These are phyloP conservation scores for Protodeltote pygarga DNA, from an alignment of 2,888 invertebrate species.

Conservation along the genomic window DNA sequence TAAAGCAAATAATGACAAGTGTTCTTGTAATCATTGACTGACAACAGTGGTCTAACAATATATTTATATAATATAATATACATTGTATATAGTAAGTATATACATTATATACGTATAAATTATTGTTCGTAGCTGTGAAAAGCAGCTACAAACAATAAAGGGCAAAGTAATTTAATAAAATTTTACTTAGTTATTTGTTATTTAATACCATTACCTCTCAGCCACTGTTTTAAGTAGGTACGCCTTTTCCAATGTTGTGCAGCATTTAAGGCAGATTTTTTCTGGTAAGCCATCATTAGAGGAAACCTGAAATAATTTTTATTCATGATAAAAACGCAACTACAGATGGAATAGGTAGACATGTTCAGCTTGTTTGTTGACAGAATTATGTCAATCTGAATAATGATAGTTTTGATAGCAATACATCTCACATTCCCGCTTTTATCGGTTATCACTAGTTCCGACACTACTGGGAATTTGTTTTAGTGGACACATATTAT, in stretches of 20 bases:
- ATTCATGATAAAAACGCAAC: too few relatives aligned
- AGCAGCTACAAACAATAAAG: too few relatives aligned
- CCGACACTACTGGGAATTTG: slow-evolving; percentile 35
- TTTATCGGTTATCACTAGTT: slow-evolving; percentile 23
- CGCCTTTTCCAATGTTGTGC: slow-evolving; percentile 78
- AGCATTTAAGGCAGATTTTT: slow-evolving; percentile 80
- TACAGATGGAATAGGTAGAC: not conserved
- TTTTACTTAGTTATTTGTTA: too few relatives aligned
- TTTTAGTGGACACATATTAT: too few relatives aligned
- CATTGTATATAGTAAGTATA: too few relatives aligned
- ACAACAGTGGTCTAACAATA: too few relatives aligned
- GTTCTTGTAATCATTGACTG: too few relatives aligned
- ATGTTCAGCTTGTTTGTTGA: not conserved
- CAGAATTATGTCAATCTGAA: slow-evolving; percentile 13
- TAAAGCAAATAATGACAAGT: too few relatives aligned
- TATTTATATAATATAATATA: too few relatives aligned
- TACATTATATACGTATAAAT: too few relatives aligned
- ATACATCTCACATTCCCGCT: slow-evolving; percentile 9
- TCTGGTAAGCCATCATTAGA: slow-evolving; percentile 82
- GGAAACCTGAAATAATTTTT: slow-evolving; percentile 64
- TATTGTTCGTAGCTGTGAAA: too few relatives aligned
- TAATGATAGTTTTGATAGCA: not conserved
- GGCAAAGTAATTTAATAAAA: too few relatives aligned
- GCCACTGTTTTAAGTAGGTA: slow-evolving; percentile 81
- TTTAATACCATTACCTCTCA: slow-evolving; percentile 74